phyloP scores from a whole-genome alignment of 2,888 invertebrate genomes.

The Tridacna crocea region DNA sequence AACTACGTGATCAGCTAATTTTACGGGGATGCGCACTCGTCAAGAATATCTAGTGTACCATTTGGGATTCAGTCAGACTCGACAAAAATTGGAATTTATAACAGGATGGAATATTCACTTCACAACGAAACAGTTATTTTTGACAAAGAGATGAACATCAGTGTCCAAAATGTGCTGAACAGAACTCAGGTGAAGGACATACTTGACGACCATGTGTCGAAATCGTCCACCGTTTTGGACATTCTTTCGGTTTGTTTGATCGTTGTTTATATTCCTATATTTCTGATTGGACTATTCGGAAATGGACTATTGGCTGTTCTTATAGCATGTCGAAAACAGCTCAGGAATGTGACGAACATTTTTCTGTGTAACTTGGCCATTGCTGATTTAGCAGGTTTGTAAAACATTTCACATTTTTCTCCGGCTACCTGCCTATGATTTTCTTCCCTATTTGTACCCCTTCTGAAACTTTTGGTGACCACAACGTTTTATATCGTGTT shows the following conservation, averaged over 20 bases:
- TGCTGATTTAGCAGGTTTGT: conserved; percentile 67
- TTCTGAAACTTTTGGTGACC: too few species aligned
- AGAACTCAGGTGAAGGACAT: conserved; percentile 20
- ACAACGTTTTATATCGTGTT: too few species aligned
- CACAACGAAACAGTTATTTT: too few species aligned
- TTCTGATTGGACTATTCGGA: conserved; percentile 65
- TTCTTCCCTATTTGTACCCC: too few species aligned
- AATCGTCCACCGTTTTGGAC: conserved; percentile 6
- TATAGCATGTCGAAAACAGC: conserved; percentile 52
- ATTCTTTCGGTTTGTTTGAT: conserved; percentile 47
- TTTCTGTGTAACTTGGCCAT: conserved; percentile 68
- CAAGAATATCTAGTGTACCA: too few species aligned
- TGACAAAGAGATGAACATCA: too few species aligned
- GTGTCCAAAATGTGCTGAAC: neutral
- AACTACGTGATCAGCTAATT: too few species aligned
- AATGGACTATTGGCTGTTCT: conserved; percentile 63
- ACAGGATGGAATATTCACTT: too few species aligned
- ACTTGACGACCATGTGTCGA: conserved; percentile 31
- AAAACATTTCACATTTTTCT: neutral
- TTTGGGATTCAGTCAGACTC: too few species aligned
- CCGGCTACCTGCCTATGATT: too few species aligned
- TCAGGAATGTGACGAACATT: conserved; percentile 67
- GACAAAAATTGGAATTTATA: too few species aligned
- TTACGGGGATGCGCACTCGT: too few species aligned
- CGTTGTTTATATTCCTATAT: conserved; percentile 63